Conservation (phyloP, 2,888 invertebrate genomes). For the Pseudococcus jackbeardsleyi region DNA sequence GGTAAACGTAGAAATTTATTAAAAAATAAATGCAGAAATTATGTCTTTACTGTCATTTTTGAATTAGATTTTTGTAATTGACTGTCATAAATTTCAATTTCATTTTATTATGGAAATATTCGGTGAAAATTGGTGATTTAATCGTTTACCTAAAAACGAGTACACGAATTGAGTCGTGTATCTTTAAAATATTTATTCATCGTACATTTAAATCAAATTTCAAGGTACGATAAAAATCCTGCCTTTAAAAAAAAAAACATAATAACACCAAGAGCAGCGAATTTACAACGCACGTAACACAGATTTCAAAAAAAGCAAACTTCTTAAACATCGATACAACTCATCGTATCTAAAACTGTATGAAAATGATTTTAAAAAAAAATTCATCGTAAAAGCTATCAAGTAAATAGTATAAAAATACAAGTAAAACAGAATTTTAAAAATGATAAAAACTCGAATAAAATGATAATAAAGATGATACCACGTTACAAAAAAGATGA, state of each 20-base stretch:
- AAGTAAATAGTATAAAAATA: constrained; percentile 11
- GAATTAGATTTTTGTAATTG: constrained; percentile 28
- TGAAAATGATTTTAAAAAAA: background rate
- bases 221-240: background rate
- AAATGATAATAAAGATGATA: constrained; percentile 50
- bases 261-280: constrained; percentile 11
- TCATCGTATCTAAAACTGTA: background rate
- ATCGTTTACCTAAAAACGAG: background rate
- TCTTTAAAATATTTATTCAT: background rate
- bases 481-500: constrained; percentile 41
- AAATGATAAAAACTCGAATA: constrained; percentile 45
- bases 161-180: background rate
- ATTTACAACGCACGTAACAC: constrained; percentile 39
- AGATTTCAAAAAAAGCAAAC: constrained; percentile 29
- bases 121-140: background rate
- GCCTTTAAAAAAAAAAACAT: too few species aligned
- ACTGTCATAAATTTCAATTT: background rate
- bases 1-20: constrained; percentile 20
- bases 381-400: background rate
- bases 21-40: constrained; percentile 50
- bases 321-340: constrained; percentile 18
- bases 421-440: constrained; percentile 25
- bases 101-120: background rate
- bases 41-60: constrained; percentile 30
- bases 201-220: background rate